These are phyloP conservation scores for Uromys caudimaculatus DNA, from an alignment of 2,797 vertebrate genomes.

Conservation along the genomic window DNA sequence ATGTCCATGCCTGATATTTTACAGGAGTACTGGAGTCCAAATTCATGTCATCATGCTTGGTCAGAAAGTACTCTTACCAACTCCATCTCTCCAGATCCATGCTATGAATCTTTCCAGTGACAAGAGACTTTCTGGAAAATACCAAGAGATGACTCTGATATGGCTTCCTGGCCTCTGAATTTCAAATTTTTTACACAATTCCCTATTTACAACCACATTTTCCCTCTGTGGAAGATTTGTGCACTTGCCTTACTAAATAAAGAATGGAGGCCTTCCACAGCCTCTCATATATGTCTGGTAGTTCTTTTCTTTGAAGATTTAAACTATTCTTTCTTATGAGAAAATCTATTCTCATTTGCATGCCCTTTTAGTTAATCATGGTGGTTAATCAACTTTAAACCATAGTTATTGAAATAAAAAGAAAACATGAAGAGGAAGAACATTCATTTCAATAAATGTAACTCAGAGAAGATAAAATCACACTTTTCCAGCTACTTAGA, in stretches of 20 bases:
- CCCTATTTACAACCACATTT: not conserved
- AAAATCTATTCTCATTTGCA: constrained; percentile 60
- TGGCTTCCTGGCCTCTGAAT: too few species aligned
- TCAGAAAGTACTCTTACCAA: not conserved
- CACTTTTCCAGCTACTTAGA: constrained; percentile 31
- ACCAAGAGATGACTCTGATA: not conserved
- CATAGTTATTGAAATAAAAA: constrained; percentile 24
- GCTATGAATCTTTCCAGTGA: not conserved
- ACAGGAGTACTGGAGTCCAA: not conserved
- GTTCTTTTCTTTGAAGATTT: constrained; percentile 33
- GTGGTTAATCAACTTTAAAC: constrained; percentile 54
- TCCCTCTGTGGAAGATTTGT: not conserved
- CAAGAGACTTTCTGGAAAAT: not conserved
- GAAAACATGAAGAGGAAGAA: constrained; percentile 27
- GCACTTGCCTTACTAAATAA: not conserved
- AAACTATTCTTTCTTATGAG: constrained; percentile 7
- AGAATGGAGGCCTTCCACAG: not conserved
- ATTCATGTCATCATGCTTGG: not conserved
- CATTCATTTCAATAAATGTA: constrained; percentile 40
- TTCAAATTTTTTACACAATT: not conserved
- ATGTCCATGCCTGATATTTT: not conserved
- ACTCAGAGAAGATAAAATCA: constrained; percentile 48
- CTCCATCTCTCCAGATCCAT: too few species aligned
- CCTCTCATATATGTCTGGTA: not conserved
- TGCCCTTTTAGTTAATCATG: constrained; percentile 49